phyloP scores from a whole-genome alignment of 2,888 invertebrate species.

The Agrypnus murinus region DNA sequence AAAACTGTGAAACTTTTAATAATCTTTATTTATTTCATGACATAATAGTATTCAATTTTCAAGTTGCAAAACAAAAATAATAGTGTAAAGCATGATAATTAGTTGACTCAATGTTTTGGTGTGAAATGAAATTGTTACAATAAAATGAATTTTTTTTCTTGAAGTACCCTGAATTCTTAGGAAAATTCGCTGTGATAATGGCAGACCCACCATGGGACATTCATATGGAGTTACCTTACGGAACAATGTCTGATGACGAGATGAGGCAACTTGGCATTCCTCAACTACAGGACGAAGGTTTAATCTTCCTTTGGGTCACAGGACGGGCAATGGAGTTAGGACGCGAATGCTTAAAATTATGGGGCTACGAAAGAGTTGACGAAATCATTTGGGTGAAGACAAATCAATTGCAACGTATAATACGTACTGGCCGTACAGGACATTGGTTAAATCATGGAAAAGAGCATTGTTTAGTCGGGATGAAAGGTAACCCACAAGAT shows the following conservation, averaged over 20 bases:
- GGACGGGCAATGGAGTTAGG: slow-evolving; percentile 98
- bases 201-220: slow-evolving; percentile 99
- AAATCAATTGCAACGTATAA: slow-evolving; percentile 97
- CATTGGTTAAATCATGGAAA: slow-evolving; percentile 99
- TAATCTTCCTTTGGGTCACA: slow-evolving; percentile 98
- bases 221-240: slow-evolving; percentile 99
- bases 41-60: too few species aligned
- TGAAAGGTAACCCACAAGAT: slow-evolving; percentile 95
- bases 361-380: slow-evolving; percentile 98
- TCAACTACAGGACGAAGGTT: slow-evolving; percentile 94
- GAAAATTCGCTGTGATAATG: slow-evolving; percentile 99
- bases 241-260: slow-evolving; percentile 99
- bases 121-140: too few species aligned
- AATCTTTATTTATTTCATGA: too few species aligned
- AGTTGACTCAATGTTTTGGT: too few species aligned
- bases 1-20: too few species aligned
- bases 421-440: slow-evolving; percentile 96
- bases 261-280: slow-evolving; percentile 97
- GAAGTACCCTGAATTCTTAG: slow-evolving; percentile 66
- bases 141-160: background rate
- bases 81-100: too few species aligned
- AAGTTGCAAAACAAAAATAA: too few species aligned
- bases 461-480: slow-evolving; percentile 97
- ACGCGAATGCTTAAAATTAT: slow-evolving; percentile 94
- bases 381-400: slow-evolving; percentile 99